Evolutionary conservation across 2,797 vertebrate genomes (phyloP).

Genomic region (Vireo griseus): DNA sequence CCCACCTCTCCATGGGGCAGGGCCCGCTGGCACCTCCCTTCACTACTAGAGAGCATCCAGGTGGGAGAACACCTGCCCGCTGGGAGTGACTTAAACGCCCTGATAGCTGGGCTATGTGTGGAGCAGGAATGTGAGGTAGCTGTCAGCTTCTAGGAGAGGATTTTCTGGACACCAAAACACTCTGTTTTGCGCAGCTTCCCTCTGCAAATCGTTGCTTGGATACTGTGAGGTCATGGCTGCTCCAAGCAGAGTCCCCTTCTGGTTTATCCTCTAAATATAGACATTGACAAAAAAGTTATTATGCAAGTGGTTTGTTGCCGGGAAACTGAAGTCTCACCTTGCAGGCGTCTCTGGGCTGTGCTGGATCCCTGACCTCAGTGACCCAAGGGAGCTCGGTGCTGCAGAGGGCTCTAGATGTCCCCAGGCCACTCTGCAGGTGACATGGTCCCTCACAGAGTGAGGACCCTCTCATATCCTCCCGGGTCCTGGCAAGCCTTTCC

Average conservation of each 20-base stretch:
- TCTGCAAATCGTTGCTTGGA: constrained; percentile 6
- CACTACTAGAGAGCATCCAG: neutral
- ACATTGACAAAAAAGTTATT: neutral
- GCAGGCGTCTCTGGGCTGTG: rapidly evolving
- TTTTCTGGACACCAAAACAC: neutral
- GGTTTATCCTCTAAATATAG: constrained; percentile 33
- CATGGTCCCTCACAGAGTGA: neutral
- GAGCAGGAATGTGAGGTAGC: neutral
- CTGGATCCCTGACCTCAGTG: neutral
- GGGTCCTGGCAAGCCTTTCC: neutral
- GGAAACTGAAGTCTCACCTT: neutral
- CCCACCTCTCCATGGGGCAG: neutral
- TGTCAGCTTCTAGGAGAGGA: neutral
- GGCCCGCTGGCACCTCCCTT: rapidly evolving
- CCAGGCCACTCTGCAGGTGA: neutral
- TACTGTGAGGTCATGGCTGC: constrained; percentile 27
- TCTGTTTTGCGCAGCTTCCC: neutral
- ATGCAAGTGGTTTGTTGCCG: neutral
- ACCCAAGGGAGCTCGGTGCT: neutral
- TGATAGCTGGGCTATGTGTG: rapidly evolving
- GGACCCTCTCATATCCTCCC: neutral
- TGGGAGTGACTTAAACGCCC: rapidly evolving
- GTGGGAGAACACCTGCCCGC: neutral
- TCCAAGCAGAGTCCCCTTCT: neutral
- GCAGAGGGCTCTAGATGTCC: neutral